Evolutionary conservation across 37 sponge, comb jelly and placozoan genomes (phyloP).

Genomic region (Eunapius fragilis): DNA sequence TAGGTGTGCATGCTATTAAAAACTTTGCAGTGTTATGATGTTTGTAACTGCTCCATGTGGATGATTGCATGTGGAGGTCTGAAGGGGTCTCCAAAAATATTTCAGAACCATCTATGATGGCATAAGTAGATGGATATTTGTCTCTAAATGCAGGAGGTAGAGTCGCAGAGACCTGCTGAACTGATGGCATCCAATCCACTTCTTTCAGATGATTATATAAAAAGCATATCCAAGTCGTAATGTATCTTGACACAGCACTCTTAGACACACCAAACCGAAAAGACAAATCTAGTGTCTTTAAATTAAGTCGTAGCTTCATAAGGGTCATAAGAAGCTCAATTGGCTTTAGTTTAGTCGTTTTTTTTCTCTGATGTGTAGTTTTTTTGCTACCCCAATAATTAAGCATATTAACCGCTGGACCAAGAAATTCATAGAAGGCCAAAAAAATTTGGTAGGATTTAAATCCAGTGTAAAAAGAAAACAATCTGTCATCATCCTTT

Average conservation of each 20-base stretch:
- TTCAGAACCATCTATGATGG: constrained; percentile 66
- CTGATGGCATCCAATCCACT: constrained; percentile 28
- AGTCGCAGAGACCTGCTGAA: constrained; percentile 37
- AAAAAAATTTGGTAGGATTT: constrained; percentile 28
- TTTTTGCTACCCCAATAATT: constrained; percentile 44
- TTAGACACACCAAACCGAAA: constrained; percentile 36
- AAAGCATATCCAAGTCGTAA: constrained; percentile 46
- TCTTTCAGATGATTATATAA: constrained; percentile 41
- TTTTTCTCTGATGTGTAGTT: too few relatives aligned
- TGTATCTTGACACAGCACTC: constrained; percentile 30
- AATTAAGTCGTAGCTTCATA: constrained; percentile 30
- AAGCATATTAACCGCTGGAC: constrained; percentile 38
- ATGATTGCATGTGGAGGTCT: constrained; percentile 55
- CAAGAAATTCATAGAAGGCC: constrained; percentile 50
- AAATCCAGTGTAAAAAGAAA: constrained; percentile 38
- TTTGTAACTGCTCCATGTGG: constrained; percentile 45
- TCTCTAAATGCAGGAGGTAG: constrained; percentile 19
- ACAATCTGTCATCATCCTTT: constrained; percentile 7
- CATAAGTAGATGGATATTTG: constrained; percentile 43
- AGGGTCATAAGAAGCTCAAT: too few relatives aligned
- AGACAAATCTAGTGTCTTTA: constrained; percentile 16
- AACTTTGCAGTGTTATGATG: constrained; percentile 60
- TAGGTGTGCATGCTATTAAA: constrained; percentile 50
- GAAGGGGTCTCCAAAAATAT: constrained; percentile 47
- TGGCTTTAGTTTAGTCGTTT: neutral